Evolutionary conservation across 2,888 invertebrate genomes (phyloP), one percentile per base, ranked within the genome.

Genomic region (Drosophila paucipuncta): DNA sequence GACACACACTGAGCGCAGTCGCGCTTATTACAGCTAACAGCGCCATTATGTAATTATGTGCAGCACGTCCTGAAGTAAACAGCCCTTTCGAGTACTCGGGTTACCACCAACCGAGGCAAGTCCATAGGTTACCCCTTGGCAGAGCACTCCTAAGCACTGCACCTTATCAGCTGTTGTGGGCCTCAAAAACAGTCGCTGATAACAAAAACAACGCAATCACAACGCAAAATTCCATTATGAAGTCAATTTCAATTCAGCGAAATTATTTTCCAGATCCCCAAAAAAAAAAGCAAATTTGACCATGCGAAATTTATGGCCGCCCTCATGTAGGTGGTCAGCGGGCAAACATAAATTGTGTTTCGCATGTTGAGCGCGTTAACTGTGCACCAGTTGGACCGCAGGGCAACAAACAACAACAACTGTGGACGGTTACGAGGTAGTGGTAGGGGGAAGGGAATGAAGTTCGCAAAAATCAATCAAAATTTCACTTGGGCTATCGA

Each of bases 41-140:
- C 91, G 76, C 82, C 89, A 89, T 91, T 91, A 90, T 83, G 84
- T 87, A 91, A 90, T 90, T 90, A 90, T 79, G 82, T 82, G 61
- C 74, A 75, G 77, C 71, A 68, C 69, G 52, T 68, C 30, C 71
- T 66, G 67, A 60, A 67, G 67, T 57, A 62, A 54, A 47, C 73
- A 62, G 68, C 73, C 72, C 68, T 75, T 71, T 66, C 64, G 49
- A 78, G 57, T 60, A 54, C 41, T 54, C 16, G 41, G 63, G 41
- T 68, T 68, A 62, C 78, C 74, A 62, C 77, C 77, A 77, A 73
- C 73, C 65, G 78, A 54, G 78, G 39, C 60, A 60, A 65, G 68
- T 73, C 68, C 65, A 30, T 39, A 65, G 64, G 76, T 57, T 63
- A 43, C 22, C 31, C 35, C 11, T 47, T 22, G 54, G 33, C 73